Evolutionary conservation across 2,888 invertebrate species (phyloP).

Genomic region (Anoplius nigerrimus): DNA sequence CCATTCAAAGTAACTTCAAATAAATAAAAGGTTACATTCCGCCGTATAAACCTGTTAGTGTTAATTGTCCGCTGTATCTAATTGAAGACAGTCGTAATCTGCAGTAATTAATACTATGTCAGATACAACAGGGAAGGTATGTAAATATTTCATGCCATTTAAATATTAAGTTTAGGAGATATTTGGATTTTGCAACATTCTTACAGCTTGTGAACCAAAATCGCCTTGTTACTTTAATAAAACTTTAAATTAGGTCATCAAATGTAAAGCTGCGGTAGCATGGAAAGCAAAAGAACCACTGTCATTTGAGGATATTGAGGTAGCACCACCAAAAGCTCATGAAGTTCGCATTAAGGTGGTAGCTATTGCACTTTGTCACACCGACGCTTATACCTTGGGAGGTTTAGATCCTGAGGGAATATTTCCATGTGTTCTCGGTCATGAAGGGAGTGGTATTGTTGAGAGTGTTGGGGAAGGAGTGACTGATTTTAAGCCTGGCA

Average conservation of each 20-base stretch:
- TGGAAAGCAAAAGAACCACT: slow-evolving; percentile 96
- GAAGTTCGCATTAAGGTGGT: slow-evolving; percentile 91
- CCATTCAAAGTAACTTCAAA: too few relatives aligned
- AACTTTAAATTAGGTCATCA: slow-evolving; percentile 82
- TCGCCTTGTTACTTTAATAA: neutral
- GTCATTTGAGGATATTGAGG: slow-evolving; percentile 92
- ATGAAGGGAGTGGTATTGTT: slow-evolving; percentile 97
- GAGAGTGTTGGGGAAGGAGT: slow-evolving; percentile 97
- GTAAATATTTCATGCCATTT: neutral
- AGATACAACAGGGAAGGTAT: neutral
- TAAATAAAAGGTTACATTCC: too few relatives aligned
- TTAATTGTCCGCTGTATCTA: too few relatives aligned
- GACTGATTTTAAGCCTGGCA: slow-evolving; percentile 87
- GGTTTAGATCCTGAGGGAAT: slow-evolving; percentile 94
- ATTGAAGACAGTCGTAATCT: too few relatives aligned
- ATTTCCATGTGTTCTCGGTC: slow-evolving; percentile 95
- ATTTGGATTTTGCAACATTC: neutral
- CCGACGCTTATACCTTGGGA: slow-evolving; percentile 92
- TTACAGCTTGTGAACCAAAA: neutral
- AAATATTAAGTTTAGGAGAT: neutral
- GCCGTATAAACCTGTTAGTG: too few relatives aligned
- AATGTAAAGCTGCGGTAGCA: slow-evolving; percentile 96
- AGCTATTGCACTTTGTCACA: slow-evolving; percentile 92
- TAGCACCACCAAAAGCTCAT: slow-evolving; percentile 93
- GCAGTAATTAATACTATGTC: neutral